Conservation (phyloP, 2,797 vertebrate genomes). For the Danionella dracula region DNA sequence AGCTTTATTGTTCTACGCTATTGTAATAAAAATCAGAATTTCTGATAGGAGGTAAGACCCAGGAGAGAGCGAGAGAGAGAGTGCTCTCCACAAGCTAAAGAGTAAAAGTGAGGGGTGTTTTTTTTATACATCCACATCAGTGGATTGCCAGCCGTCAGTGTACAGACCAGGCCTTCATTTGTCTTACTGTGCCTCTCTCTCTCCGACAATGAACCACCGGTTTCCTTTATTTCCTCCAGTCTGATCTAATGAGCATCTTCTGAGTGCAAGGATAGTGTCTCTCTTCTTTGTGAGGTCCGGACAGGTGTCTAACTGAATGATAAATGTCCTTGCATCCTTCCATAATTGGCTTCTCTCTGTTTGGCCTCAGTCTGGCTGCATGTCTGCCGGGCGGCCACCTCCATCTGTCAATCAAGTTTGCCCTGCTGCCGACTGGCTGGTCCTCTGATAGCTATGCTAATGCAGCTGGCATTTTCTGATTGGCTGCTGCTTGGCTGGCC, state of each 20-base stretch:
- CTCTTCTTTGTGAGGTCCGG: conserved; percentile 60
- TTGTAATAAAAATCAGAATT: no score
- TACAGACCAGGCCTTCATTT: conserved; percentile 16
- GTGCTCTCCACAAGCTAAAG: not conserved
- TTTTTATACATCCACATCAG: conserved; percentile 6
- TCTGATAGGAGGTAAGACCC: not conserved
- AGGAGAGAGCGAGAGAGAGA: not conserved
- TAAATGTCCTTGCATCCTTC: conserved; percentile 66
- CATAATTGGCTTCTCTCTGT: conserved; percentile 67
- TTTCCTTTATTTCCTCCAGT: conserved; percentile 49
- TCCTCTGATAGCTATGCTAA: conserved; percentile 73
- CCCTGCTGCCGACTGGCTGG: conserved; percentile 57
- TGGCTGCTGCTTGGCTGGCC: conserved; percentile 66
- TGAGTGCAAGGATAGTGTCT: conserved; percentile 45
- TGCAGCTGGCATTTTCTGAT: conserved; percentile 48
- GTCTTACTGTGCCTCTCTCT: conserved; percentile 40
- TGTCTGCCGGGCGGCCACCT: conserved; percentile 62
- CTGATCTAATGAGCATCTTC: conserved; percentile 64
- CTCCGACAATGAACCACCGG: conserved; percentile 47
- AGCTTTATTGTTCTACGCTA: no score
- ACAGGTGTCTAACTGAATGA: conserved; percentile 72
- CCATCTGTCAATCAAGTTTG: conserved; percentile 68
- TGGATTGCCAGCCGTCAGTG: conserved; percentile 12
- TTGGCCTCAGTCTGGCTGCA: conserved; percentile 56
- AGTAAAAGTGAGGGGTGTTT: not conserved